phyloP scores from a whole-genome alignment of 2,797 vertebrate species.

The Anabas testudineus region DNA sequence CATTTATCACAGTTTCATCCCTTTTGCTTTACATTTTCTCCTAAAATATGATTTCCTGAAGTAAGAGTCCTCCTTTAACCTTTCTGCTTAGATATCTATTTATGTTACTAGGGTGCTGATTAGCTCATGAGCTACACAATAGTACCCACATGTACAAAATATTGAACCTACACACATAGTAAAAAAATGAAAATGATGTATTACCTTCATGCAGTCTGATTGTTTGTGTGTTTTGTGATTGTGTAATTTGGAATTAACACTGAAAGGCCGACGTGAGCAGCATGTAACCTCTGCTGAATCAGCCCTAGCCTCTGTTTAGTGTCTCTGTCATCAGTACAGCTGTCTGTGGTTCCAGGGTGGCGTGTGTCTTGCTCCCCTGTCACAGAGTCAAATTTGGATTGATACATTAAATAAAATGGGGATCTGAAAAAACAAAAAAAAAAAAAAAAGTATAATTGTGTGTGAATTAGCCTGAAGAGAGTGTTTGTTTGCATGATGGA shows the following conservation, averaged over 20 bases:
- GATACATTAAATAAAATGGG: too few species aligned
- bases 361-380: too few species aligned
- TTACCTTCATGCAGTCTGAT: background rate
- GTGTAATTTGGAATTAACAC: background rate
- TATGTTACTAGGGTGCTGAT: constrained; percentile 6
- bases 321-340: too few species aligned
- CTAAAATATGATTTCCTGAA: constrained; percentile 2
- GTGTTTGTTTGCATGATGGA: background rate
- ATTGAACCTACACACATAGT: background rate
- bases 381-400: too few species aligned
- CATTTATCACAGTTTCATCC: too few species aligned
- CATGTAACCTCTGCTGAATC: too few species aligned
- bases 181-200: constrained; percentile 9
- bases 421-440: too few species aligned
- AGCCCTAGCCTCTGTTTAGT: too few species aligned
- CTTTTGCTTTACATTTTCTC: too few species aligned
- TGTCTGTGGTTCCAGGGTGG: too few species aligned
- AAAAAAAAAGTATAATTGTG: background rate
- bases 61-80: constrained; percentile 2
- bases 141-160: background rate
- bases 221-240: constrained; percentile 8
- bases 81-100: background rate
- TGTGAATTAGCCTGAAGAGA: background rate
- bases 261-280: too few species aligned
- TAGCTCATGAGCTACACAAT: background rate